Conservation (phyloP, 2,113 vertebrate species). For the Poeciliopsis prolifica region DNA sequence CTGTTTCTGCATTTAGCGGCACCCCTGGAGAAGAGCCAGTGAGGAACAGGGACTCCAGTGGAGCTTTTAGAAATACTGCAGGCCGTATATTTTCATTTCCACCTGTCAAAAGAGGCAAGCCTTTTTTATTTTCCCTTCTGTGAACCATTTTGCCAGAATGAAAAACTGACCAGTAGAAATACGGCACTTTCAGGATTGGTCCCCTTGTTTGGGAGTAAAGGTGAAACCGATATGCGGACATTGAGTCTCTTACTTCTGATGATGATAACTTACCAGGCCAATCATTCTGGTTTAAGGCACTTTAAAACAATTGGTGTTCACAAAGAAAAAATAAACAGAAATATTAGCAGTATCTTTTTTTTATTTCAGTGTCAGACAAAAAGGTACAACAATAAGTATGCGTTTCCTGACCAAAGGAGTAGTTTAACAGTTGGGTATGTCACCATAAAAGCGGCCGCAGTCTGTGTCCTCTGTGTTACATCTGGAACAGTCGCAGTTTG, state of each 20-base stretch:
- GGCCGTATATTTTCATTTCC: conserved; percentile 52
- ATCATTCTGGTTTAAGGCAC: neutral
- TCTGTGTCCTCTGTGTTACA: conserved; percentile 83
- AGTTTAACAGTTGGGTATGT: conserved; percentile 79
- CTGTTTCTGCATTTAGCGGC: neutral
- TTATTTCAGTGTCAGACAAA: conserved; percentile 3
- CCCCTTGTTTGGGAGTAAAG: conserved; percentile 5
- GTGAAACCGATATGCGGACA: conserved; percentile 13
- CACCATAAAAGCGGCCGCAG: conserved; percentile 68
- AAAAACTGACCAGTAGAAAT: conserved; percentile 19
- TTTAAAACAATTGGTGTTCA: neutral
- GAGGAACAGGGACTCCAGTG: neutral
- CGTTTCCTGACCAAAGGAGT: neutral
- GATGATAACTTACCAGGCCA: neutral
- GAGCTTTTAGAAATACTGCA: conserved; percentile 14
- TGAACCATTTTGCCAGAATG: conserved; percentile 5
- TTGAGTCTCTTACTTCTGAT: conserved; percentile 9
- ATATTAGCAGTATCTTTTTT: neutral
- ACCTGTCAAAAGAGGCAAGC: conserved; percentile 32
- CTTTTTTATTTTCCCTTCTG: conserved; percentile 5
- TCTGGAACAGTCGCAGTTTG: conserved; percentile 81
- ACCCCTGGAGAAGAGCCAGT: neutral
- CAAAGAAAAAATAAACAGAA: neutral
- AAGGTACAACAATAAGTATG: neutral
- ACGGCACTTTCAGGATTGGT: conserved; percentile 30